Conservation (phyloP, 30 jellyfish, hydroid and myxozoan genomes). For the Chironex yamaguchii region DNA sequence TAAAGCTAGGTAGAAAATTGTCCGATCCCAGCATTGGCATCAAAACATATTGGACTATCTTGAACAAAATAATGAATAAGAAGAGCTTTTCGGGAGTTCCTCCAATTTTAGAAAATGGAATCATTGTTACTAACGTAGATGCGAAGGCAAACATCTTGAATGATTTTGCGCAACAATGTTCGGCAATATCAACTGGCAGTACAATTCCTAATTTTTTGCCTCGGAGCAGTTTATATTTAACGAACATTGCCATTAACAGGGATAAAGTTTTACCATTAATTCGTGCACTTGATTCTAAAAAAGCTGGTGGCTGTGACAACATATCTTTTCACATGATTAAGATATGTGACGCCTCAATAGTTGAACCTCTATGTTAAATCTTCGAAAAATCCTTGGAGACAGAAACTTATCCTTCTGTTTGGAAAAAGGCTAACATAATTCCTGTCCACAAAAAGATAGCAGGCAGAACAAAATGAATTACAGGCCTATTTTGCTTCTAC, state of each 20-base stretch:
- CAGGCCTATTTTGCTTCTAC: conserved; percentile 63
- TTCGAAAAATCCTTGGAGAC: conserved; percentile 11
- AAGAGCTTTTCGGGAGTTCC: background rate
- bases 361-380: conserved; percentile 34
- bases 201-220: conserved; percentile 16
- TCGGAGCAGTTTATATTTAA: background rate
- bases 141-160: conserved; percentile 24
- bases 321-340: conserved; percentile 37
- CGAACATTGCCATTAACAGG: conserved; percentile 3
- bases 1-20: conserved; percentile 43
- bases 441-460: conserved; percentile 52
- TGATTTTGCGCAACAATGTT: conserved; percentile 32
- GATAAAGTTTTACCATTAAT: conserved; percentile 11
- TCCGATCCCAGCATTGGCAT: conserved; percentile 47
- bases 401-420: conserved; percentile 24
- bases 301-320: conserved; percentile 57
- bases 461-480: conserved; percentile 10
- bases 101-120: conserved; percentile 22
- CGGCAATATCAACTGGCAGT: conserved; percentile 28
- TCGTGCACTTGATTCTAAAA: conserved; percentile 49
- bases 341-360: conserved; percentile 19
- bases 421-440: conserved; percentile 44
- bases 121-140: background rate
- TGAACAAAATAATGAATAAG: conserved; percentile 2
- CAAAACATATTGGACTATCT: conserved; percentile 31